These are phyloP conservation scores for Palythoa heliodiscus DNA, from an alignment of 92 coral and sea anemone species.

Conservation along the genomic window DNA sequence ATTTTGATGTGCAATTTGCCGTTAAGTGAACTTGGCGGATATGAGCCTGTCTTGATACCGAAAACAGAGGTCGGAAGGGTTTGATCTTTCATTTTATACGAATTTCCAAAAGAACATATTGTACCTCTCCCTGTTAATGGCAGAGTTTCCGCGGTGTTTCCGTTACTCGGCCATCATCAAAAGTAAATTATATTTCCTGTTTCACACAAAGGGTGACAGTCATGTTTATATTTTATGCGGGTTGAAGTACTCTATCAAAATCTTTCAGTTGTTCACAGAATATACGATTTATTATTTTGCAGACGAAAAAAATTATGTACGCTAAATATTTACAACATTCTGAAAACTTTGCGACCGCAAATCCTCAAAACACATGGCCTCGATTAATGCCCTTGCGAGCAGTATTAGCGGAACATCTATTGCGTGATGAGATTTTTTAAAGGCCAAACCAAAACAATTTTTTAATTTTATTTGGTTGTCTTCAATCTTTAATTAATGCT, in stretches of 20 bases:
- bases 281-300: background rate
- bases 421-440: conserved; percentile 14
- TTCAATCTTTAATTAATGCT: conserved; percentile 15
- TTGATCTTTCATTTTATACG: conserved; percentile 5
- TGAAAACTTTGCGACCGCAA: background rate
- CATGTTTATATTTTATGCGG: background rate
- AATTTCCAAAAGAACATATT: background rate
- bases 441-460: conserved; percentile 15
- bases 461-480: conserved; percentile 20
- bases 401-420: background rate
- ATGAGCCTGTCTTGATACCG: background rate
- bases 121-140: conserved; percentile 2
- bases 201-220: conserved; percentile 32
- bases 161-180: conserved; percentile 47
- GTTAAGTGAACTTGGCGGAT: background rate
- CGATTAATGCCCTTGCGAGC: background rate
- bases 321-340: background rate
- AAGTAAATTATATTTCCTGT: conserved; percentile 41
- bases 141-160: background rate
- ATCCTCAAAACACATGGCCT: background rate
- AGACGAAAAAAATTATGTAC: background rate
- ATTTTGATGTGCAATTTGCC: background rate
- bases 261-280: conserved; percentile 17
- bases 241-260: background rate
- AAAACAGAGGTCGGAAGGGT: conserved; percentile 19